Base-by-base conservation (phyloP, 53 echinoderm and acorn worm genomes). In the Stichopus horrens region DNA sequence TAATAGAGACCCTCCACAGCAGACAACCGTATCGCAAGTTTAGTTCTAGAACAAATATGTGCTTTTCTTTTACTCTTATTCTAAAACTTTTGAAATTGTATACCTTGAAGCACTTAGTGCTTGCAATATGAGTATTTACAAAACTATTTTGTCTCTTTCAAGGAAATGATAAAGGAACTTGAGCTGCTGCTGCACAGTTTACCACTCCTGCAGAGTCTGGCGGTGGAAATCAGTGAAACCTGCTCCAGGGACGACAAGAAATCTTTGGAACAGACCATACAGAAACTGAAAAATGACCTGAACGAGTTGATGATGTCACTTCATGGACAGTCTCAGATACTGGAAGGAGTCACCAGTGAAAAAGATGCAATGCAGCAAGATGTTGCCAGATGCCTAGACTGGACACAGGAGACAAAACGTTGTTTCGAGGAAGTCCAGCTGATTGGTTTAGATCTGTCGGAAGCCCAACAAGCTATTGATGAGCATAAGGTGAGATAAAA, bases 291-390 rank as follows among this genome's bases (percentile, higher is more conserved):
- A 23, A 71, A 92, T 55, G 91, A 92, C 86, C 23, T 91, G 51
- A 71, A 90, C 55, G 88, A 80, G 56, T 63, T 89, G 75, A 83
- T 77, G 57, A 75, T 75, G 55, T 88, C 90, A 19, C 91, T 97
- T 23, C 86, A 84, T 53, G 88, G 93, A 71, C 92, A 83, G 58
- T 88, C 83, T 73, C 73, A 56, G 63, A 88, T 79, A 23, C 79
- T 99, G 59, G 90, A 94, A 52, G 93, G 89, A 68, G 94, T 90
- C 53, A 68, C 89, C 16, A 86, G 75, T 6, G 93, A 88, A 83
- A 98, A 96, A 89, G 93, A 93, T 60, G 21, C 88, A 5, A 71
- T 98, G n/a, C 86, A 80, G 76, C 74, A 88, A 52, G 91, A 98
- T 60, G 93, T 98, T 13, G 88, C 90, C 18, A 82, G 86, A 76